Conservation (phyloP, 2,797 vertebrate genomes). For the Lithobates pipiens region DNA sequence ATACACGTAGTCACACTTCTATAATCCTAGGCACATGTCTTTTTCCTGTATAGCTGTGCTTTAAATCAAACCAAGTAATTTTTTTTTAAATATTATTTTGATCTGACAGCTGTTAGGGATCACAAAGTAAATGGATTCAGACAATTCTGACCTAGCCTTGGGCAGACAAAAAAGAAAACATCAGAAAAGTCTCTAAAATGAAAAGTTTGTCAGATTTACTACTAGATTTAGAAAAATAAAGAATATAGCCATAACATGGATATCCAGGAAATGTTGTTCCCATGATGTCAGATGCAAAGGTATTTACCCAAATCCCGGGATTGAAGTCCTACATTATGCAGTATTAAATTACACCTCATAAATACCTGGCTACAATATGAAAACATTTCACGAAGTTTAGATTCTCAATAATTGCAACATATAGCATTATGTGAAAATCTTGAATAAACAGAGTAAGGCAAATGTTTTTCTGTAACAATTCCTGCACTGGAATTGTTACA, state of each 20-base stretch:
- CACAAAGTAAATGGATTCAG: constrained; percentile 59
- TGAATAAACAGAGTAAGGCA: constrained; percentile 48
- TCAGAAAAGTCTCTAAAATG: constrained; percentile 57
- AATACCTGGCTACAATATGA: constrained; percentile 54
- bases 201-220: constrained; percentile 59
- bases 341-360: constrained; percentile 53
- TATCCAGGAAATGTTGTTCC: constrained; percentile 60
- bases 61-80: constrained; percentile 62
- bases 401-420: constrained; percentile 49
- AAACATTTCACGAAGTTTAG: constrained; percentile 47
- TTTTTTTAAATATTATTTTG: constrained; percentile 60
- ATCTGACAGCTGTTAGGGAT: constrained; percentile 62
- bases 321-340: constrained; percentile 22
- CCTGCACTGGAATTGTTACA: background rate
- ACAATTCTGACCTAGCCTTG: constrained; percentile 56
- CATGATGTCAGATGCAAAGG: constrained; percentile 62
- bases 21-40: constrained; percentile 39
- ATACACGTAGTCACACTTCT: constrained; percentile 42
- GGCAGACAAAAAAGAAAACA: constrained; percentile 36
- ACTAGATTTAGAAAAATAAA: constrained; percentile 52
- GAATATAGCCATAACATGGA: constrained; percentile 57
- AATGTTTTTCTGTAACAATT: constrained; percentile 52
- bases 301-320: constrained; percentile 60
- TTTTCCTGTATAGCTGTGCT: constrained; percentile 55
- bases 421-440: constrained; percentile 58